Conservation (phyloP, 2,113 vertebrate genomes). For the Muscicapa adusta region DNA sequence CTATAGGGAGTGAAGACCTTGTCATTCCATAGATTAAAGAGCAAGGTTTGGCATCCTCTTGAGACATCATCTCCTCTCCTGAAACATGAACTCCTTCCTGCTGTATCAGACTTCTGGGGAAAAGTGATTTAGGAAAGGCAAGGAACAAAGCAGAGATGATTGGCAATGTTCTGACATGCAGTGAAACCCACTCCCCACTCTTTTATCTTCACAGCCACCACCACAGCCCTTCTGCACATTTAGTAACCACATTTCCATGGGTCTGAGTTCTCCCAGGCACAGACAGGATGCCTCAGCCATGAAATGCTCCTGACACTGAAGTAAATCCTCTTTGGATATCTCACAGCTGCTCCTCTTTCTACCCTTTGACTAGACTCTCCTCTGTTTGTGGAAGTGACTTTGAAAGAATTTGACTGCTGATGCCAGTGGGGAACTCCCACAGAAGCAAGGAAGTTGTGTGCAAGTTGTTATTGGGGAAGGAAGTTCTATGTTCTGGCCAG, state of each 20-base stretch:
- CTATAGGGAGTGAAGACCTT: not conserved
- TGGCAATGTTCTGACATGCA: not conserved
- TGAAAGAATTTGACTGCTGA: slow-evolving; percentile 26
- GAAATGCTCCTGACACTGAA: not conserved
- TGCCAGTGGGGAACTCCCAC: slow-evolving; percentile 37
- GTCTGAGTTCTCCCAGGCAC: not conserved
- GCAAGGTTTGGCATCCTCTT: not conserved
- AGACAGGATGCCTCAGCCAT: not conserved
- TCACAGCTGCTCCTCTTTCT: not conserved
- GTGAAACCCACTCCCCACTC: not conserved
- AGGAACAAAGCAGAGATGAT: not conserved
- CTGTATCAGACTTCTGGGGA: not conserved
- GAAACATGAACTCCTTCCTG: not conserved
- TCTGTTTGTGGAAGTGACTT: not conserved
- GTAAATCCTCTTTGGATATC: not conserved
- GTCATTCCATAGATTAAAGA: not conserved
- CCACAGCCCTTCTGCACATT: not conserved
- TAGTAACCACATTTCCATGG: not conserved
- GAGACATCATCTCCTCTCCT: not conserved
- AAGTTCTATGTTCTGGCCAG: not conserved
- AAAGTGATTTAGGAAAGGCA: not conserved
- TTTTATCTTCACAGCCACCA: not conserved
- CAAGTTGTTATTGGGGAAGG: not conserved
- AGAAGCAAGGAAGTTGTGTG: not conserved
- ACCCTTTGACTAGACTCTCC: not conserved